Conservation (phyloP, 1,140 invertebrate species). For the Cotesia chilonis region DNA sequence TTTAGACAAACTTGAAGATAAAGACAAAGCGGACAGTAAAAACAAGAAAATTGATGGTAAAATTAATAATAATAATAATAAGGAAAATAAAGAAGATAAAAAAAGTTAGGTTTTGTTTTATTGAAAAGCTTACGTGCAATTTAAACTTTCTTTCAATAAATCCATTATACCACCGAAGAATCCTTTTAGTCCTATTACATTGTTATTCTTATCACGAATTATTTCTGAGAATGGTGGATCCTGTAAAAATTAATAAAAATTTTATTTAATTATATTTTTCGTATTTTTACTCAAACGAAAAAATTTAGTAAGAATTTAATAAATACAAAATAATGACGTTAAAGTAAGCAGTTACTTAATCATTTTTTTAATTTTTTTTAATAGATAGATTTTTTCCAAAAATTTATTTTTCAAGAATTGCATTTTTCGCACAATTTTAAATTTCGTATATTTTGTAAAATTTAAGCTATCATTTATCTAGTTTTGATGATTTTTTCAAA, state of each 20-base stretch:
- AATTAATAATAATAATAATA: background rate
- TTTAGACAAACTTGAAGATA: constrained; percentile 30
- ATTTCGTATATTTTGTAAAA: too few relatives aligned
- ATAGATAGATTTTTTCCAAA: too few relatives aligned
- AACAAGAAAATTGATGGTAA: constrained; percentile 22
- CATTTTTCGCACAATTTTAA: too few relatives aligned
- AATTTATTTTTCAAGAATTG: too few relatives aligned
- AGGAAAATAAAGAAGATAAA: constrained; percentile 24
- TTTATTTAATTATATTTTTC: too few relatives aligned
- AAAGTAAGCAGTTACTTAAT: too few relatives aligned
- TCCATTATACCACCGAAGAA: constrained; percentile 60
- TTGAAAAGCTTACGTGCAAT: constrained; percentile 58
- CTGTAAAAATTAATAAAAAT: constrained; percentile 38
- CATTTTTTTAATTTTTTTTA: too few relatives aligned
- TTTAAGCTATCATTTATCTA: too few relatives aligned
- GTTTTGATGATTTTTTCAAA: too few relatives aligned
- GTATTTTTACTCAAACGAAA: background rate
- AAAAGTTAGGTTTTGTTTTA: background rate
- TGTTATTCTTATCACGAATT: constrained; percentile 41
- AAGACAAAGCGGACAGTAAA: constrained; percentile 34
- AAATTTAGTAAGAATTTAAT: background rate
- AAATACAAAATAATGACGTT: too few relatives aligned
- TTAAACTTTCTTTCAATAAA: constrained; percentile 57
- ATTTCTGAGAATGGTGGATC: constrained; percentile 58
- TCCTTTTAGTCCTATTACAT: constrained; percentile 52